Evolutionary conservation across 2,888 invertebrate genomes (phyloP).

Genomic region (Augiades crinisus): DNA sequence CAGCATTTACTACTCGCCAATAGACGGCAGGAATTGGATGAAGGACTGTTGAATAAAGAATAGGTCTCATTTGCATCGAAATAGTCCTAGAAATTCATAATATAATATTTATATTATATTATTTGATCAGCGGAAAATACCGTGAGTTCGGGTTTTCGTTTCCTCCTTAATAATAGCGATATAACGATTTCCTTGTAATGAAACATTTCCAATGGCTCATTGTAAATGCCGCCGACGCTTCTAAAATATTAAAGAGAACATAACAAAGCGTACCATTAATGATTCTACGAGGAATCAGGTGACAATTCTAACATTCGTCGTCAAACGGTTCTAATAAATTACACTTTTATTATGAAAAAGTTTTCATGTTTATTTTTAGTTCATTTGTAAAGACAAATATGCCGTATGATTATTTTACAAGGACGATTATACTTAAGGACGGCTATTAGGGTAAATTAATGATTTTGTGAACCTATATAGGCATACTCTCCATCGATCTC

Average conservation of each 20-base stretch:
- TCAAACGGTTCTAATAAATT: no score
- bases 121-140: not conserved
- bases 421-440: no score
- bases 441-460: no score
- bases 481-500: no score
- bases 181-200: not conserved
- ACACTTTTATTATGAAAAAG: no score
- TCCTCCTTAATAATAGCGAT: not conserved
- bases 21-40: not conserved
- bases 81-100: not conserved
- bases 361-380: no score
- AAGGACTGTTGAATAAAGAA: slow-evolving; percentile 4
- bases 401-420: no score
- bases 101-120: not conserved
- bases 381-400: no score
- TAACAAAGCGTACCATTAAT: not conserved
- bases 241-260: slow-evolving; percentile 1
- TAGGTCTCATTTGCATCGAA: slow-evolving; percentile 6
- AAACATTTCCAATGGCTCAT: slow-evolving; percentile 1
- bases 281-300: not conserved
- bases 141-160: not conserved
- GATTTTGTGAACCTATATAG: no score
- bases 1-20: no score
- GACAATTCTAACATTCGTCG: no score
- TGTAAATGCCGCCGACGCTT: not conserved